Conservation (phyloP, 2,113 vertebrate genomes). For the Promerops cafer region DNA sequence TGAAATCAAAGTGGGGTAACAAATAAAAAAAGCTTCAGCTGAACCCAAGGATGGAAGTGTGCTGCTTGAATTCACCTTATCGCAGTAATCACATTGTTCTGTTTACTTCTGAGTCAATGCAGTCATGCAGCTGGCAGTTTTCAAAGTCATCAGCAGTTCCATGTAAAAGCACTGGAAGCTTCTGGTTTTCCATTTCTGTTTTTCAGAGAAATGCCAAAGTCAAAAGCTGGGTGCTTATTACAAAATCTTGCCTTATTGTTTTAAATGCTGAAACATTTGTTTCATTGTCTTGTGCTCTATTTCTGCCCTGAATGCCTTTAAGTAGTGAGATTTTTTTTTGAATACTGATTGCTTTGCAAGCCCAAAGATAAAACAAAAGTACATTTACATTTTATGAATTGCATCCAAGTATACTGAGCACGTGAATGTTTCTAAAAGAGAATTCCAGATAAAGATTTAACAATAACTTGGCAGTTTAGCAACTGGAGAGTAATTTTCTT, state of each 20-base stretch:
- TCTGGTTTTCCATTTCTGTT: background rate
- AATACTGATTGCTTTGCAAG: background rate
- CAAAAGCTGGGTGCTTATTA: background rate
- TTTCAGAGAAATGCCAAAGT: background rate
- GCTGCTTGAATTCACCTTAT: background rate
- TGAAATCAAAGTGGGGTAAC: background rate
- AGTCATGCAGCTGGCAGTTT: background rate
- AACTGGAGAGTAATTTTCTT: background rate
- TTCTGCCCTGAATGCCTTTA: background rate
- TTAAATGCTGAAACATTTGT: background rate
- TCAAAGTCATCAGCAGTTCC: background rate
- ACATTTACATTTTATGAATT: background rate
- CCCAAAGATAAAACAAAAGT: background rate
- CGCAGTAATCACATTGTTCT: background rate
- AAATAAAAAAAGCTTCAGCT: background rate
- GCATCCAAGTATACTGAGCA: background rate
- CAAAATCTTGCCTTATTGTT: background rate
- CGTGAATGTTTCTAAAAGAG: background rate
- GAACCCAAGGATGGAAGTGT: background rate
- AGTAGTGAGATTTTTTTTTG: background rate
- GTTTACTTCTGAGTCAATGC: background rate
- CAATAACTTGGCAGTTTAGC: background rate
- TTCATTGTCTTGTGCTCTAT: background rate
- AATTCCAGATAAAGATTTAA: background rate
- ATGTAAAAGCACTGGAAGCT: background rate